These are phyloP conservation scores for Polypedilum pembai DNA, from an alignment of 1,140 invertebrate species.

Conservation along the genomic window DNA sequence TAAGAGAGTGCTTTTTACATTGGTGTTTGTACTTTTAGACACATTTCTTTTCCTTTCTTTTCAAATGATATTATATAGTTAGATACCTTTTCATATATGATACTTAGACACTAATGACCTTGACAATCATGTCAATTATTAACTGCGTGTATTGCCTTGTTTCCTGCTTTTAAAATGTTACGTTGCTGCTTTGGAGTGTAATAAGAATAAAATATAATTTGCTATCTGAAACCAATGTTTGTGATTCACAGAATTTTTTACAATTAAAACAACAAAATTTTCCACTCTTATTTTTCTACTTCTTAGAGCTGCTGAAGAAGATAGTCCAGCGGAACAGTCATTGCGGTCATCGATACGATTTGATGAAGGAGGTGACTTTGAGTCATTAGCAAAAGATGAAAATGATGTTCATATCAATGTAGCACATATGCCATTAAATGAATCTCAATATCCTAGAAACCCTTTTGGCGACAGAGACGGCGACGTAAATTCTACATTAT, in stretches of 20 bases:
- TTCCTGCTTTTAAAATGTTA: background rate
- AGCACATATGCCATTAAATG: background rate
- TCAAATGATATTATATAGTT: background rate
- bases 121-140: background rate
- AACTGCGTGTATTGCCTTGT: background rate
- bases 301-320: background rate
- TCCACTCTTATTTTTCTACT: too few relatives aligned
- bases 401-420: background rate
- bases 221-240: too few relatives aligned
- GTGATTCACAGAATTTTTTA: too few relatives aligned
- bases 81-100: background rate
- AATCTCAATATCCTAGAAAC: background rate
- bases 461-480: constrained; percentile 35
- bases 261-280: too few relatives aligned
- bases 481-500: constrained; percentile 47
- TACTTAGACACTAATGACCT: background rate
- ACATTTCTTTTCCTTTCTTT: background rate
- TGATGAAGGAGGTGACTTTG: background rate
- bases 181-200: background rate
- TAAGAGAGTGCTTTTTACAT: background rate
- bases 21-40: background rate
- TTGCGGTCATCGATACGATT: background rate
- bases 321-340: background rate
- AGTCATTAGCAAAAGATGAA: background rate
- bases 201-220: background rate